These are phyloP conservation scores for Pogonomyrmex barbatus DNA, from an alignment of 1,140 invertebrate genomes.

Conservation along the genomic window DNA sequence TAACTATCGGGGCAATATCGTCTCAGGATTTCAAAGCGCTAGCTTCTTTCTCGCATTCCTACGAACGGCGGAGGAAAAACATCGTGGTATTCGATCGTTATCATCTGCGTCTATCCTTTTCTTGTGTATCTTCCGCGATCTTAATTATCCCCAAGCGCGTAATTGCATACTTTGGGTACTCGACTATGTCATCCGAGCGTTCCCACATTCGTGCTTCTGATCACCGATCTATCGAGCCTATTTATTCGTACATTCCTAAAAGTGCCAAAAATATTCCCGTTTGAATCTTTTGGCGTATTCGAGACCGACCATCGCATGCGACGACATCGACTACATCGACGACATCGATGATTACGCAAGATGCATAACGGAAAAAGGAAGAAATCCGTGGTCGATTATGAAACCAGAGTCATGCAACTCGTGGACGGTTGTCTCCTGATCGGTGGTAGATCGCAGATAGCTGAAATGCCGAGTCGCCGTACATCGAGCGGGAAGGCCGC, in stretches of 20 bases:
- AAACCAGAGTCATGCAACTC: conserved; percentile 71
- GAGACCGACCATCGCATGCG: not conserved
- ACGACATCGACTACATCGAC: not conserved
- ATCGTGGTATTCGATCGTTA: not conserved
- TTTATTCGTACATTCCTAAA: not conserved
- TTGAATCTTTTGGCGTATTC: not conserved
- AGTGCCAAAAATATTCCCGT: not conserved
- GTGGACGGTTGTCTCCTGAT: conserved; percentile 25
- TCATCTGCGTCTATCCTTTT: not conserved
- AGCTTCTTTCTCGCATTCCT: conserved; percentile 21
- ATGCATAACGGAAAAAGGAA: conserved; percentile 36
- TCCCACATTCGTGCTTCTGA: conserved; percentile 7
- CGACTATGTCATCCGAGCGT: not conserved
- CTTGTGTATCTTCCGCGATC: conserved; percentile 24
- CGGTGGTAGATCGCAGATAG: conserved; percentile 57
- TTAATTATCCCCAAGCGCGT: conserved; percentile 42
- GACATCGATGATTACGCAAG: conserved; percentile 11
- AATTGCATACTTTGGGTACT: conserved; percentile 8
- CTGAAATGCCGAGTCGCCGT: conserved; percentile 39
- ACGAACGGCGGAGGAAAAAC: conserved; percentile 1
- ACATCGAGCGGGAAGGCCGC: conserved; percentile 1
- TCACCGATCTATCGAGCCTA: not conserved
- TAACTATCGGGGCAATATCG: conserved; percentile 26
- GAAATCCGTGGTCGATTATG: conserved; percentile 73
- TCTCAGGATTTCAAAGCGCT: conserved; percentile 3